These are phyloP conservation scores for Lysandra bellargus DNA, from an alignment of 2,888 invertebrate species.

Conservation along the genomic window DNA sequence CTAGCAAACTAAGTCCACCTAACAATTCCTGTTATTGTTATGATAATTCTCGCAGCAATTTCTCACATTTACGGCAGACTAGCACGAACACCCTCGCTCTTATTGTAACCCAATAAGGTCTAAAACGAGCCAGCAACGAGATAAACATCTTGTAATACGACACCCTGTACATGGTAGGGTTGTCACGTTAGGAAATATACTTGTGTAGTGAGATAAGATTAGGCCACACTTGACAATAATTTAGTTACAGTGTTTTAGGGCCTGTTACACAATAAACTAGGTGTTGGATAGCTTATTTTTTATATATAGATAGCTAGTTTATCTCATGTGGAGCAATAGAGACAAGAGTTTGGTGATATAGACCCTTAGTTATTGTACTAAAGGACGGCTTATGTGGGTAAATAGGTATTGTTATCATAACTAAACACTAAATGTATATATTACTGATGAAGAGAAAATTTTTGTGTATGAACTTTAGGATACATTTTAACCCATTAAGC, in stretches of 20 bases:
- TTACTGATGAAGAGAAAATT: too few relatives aligned
- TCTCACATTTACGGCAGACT: slow-evolving; percentile 6
- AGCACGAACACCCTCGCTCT: background rate
- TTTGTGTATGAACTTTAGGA: too few relatives aligned
- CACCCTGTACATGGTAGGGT: slow-evolving; percentile 7
- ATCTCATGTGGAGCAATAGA: background rate
- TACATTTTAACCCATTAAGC: too few relatives aligned
- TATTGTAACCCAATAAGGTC: background rate
- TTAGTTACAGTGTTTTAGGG: background rate
- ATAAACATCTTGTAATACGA: slow-evolving; percentile 30
- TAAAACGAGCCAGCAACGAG: background rate
- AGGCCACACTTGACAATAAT: background rate
- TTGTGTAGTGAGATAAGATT: background rate
- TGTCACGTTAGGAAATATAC: slow-evolving; percentile 11
- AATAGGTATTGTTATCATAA: too few relatives aligned
- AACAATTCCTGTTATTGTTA: slow-evolving; percentile 12
- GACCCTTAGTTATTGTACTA: too few relatives aligned
- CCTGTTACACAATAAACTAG: background rate
- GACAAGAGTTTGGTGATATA: background rate
- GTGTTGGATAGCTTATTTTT: background rate
- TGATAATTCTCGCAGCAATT: slow-evolving; percentile 16
- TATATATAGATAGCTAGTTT: too few relatives aligned
- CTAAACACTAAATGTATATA: too few relatives aligned
- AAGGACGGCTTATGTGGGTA: too few relatives aligned
- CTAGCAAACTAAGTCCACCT: slow-evolving; percentile 6